Evolutionary conservation across 1,140 invertebrate species (phyloP), one percentile per base, ranked within the genome.

Genomic region (Berghia stephanieae): DNA sequence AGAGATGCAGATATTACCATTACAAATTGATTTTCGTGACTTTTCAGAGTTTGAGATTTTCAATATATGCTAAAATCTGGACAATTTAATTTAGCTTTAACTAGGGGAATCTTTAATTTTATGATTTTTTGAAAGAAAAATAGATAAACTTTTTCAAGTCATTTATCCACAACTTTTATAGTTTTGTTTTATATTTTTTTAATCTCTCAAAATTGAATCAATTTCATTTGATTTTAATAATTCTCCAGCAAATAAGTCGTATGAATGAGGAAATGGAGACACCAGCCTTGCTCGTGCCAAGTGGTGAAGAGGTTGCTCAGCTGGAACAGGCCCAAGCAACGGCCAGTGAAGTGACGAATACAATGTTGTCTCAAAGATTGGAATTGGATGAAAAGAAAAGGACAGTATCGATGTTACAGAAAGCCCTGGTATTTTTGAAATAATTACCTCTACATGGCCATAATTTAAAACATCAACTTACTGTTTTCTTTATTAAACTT

Each of bases 381-480:
- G 88, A 90, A 78, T 75, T 90, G 42, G 89, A 90, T 49, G 89
- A 90, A 76, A 89, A 87, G 77, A 84, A 85, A 34, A 82, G 88
- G 46, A 87, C 85, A 57, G 83, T 89, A 1, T 63, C 79, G 31
- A 88, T 88, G 84, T 74, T 90, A 46, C 88, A 90, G 84, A 90
- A 89, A 81, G 89, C 89, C 18, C 75, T 90, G 79, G 89, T 89
- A 36, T 36, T 24, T 57, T 55, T 18, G 27, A 43, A 13, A 38
- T 71, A 21, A n/a, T 67, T 34, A 34, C 18, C 18, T 67, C n/a
- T n/a, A n/a, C n/a, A n/a, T n/a, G n/a, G n/a, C n/a, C n/a, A n/a
- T n/a, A n/a, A n/a, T n/a, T n/a, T n/a, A n/a, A n/a, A n/a, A n/a
- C n/a, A n/a, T n/a, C n/a, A n/a, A n/a, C n/a, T n/a, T n/a, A n/a